Percentiles rank a stretch among this genome's conserved stretches.
These are phyloP conservation scores for Hyla sarda DNA, from an alignment of 2,113 vertebrate genomes.

Conservation along the genomic window DNA sequence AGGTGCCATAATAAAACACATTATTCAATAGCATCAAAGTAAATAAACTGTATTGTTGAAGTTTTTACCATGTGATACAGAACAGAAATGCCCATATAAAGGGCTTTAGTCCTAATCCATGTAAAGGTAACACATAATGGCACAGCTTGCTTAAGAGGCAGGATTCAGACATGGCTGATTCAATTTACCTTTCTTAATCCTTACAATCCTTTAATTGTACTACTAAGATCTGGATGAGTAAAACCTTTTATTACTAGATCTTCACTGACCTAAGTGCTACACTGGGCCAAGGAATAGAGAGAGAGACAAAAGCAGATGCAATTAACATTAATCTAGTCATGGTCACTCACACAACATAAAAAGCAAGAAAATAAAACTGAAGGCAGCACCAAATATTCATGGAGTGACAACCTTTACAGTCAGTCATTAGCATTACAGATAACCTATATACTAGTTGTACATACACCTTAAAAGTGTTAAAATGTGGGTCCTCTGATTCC, in stretches of 20 bases:
- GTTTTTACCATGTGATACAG: background rate
- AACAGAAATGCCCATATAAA: background rate
- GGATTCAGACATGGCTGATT: constrained; percentile 22
- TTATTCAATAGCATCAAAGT: constrained; percentile 5
- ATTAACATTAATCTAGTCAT: constrained; percentile 49
- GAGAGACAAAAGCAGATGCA: constrained; percentile 34
- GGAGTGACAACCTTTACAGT: background rate
- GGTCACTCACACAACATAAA: constrained; percentile 16
- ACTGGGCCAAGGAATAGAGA: background rate
- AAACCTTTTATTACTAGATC: constrained; percentile 46
- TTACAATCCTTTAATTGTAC: constrained; percentile 53
- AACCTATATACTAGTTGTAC: too few relatives aligned
- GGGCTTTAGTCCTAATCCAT: constrained; percentile 14
- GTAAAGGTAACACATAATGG: constrained; percentile 12
- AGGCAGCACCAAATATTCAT: background rate
- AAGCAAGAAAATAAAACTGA: constrained; percentile 2
- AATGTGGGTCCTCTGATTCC: too few relatives aligned
- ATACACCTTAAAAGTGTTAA: too few relatives aligned
- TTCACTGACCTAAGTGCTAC: constrained; percentile 25
- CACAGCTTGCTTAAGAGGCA: constrained; percentile 28
- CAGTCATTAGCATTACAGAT: too few relatives aligned
- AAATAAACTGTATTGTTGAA: background rate
- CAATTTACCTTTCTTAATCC: constrained; percentile 53
- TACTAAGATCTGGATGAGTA: constrained; percentile 29
- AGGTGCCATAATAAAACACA: background rate